phyloP scores from a whole-genome alignment of 2,888 invertebrate species.

The Drosophila pseudotakahashii region DNA sequence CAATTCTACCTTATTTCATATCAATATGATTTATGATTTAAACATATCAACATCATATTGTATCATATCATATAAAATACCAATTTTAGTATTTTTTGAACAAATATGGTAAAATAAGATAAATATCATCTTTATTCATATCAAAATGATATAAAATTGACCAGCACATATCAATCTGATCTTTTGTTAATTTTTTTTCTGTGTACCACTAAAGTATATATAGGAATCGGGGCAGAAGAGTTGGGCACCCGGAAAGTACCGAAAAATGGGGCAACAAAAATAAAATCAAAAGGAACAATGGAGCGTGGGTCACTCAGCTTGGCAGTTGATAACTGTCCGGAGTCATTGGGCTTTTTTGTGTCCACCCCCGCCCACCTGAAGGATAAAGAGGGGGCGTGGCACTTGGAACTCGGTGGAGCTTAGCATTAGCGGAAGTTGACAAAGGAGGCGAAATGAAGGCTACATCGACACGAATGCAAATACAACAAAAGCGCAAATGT shows the following conservation, averaged over 20 bases:
- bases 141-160: no score
- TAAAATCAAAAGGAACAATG: slow-evolving; percentile 58
- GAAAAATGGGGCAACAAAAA: slow-evolving; percentile 56
- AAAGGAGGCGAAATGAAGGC: slow-evolving; percentile 45
- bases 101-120: no score
- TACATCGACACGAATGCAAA: slow-evolving; percentile 53
- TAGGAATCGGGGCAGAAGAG: slow-evolving; percentile 10
- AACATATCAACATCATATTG: no score
- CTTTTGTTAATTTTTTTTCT: no score
- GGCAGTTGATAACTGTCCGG: slow-evolving; percentile 41
- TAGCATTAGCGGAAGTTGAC: slow-evolving; percentile 59
- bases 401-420: slow-evolving; percentile 6
- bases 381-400: slow-evolving; percentile 4
- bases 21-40: no score
- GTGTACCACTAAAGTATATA: not conserved
- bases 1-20: no score
- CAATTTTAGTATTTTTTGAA: no score
- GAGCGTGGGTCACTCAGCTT: slow-evolving; percentile 39
- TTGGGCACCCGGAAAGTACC: slow-evolving; percentile 11
- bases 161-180: no score
- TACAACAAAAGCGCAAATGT: slow-evolving; percentile 59
- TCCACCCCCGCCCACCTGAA: no score
- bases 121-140: no score
- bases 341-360: slow-evolving; percentile 26
- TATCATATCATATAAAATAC: no score